Evolutionary conservation across 2,113 vertebrate species (phyloP), one percentile per base, ranked within the genome.

Genomic region (Marcusenius ussheri): DNA sequence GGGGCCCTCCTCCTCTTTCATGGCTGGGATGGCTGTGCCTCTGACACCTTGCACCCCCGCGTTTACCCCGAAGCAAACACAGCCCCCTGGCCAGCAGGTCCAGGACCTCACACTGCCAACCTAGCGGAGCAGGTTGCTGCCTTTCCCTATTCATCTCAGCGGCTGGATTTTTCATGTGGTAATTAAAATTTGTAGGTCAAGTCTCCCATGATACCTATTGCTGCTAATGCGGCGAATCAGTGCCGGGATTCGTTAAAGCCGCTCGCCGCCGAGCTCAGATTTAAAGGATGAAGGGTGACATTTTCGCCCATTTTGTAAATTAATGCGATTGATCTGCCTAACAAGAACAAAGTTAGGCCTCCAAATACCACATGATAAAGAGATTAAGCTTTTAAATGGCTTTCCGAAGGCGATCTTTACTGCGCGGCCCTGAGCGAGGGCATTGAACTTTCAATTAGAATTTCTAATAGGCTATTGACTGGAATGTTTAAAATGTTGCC

Each of bases 101-200:
- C 89, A 7, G 49, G 92, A 89, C 92, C 93, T 93, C 91, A 93
- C 96, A 93, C 94, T 93, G 92, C 95, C 95, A 96, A 93, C 83
- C 91, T 74, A 83, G 91, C 91, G 93, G 93, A 93, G 91, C 94
- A 93, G 94, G 95, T 95, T 92, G 94, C 93, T 90, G 94, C 95
- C 94, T 95, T 89, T 94, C 93, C 95, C 92, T 91, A 94, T 96
- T 97, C 95, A 94, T 97, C 95, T 96, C 91, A 92, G 94, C 95
- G 96, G 95, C 95, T 97, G 97, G 96, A 97, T 97, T 97, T 98
- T 97, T 98, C 95, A 97, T 97, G 96, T 96, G 96, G 96, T 98
- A 98, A 98, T 98, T 99, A 98, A 97, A 98, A 97, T 97, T 95
- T 98, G 97, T 97, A 98, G 97, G 97, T 98, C 97, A 98, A 92